Base-by-base conservation (phyloP, 92 coral and sea anemone genomes). In the Epizoanthus illoricatus region DNA sequence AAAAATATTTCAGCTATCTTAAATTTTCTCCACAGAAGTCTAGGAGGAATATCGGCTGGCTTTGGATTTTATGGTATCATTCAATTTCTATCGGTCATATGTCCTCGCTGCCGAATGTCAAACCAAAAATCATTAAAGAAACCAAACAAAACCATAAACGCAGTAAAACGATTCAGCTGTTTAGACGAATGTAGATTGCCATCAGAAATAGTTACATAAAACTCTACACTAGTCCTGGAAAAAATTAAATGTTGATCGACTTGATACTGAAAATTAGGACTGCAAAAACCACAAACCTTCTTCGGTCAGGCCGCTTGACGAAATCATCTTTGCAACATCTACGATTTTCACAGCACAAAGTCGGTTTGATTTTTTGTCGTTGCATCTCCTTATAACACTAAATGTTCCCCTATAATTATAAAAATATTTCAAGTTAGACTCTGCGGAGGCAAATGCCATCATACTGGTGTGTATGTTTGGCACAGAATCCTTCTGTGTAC, bases 301-400 rank as follows among this genome's bases (percentile, higher is more conserved):
- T 65, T 91, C 97, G 4, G 92, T 93, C 0, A 97, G 97, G n/a
- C 98, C 98, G 74, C 98, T 94, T 3, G 99, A 91, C 36, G 98
- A 85, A 58, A 90, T 84, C 99, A 97, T 97, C 88, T 94, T 94
- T 57, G 85, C 79, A 36, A 94, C 85, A 91, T 97, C 99, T 41
- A 97, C 98, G 41, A 97, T 97, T 86, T 97, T 97, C 78, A 94
- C 99, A 20, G 99, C 99, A 83, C 99, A 97, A 18, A 97, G 84
- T 47, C 92, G 92, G 79, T 90, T 90, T 65, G 93, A 74, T 85
- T 81, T 92, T 88, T 92, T 93, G 93, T 97, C 99, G 67, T 88
- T 84, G 72, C 99, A 97, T 94, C 94, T 86, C 71, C 94, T 90
- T 64, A 97, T 97, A 69, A 97, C 98, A 81, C 99, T 97, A 84